phyloP scores from a whole-genome alignment of 2,113 vertebrate species.

The Dasyornis broadbenti region DNA sequence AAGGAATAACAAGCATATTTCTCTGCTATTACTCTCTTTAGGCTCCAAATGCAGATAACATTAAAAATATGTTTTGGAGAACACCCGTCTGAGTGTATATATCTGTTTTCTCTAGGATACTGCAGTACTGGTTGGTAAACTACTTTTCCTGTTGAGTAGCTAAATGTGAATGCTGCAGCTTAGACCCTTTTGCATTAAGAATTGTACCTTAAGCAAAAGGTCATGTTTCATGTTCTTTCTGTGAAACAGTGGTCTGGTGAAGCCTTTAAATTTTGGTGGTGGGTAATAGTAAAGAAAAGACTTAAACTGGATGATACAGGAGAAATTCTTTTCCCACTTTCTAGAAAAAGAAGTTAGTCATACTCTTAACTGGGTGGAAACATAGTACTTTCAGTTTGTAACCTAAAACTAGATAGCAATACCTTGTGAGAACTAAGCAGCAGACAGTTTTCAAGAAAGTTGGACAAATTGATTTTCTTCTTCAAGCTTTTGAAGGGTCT shows the following conservation, averaged over 20 bases:
- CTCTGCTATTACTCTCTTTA: slow-evolving; percentile 2
- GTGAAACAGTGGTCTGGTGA: not conserved
- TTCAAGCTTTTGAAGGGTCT: not conserved
- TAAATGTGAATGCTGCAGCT: not conserved
- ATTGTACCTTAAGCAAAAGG: not conserved
- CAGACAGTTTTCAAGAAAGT: not conserved
- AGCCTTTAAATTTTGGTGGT: not conserved
- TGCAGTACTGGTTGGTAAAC: not conserved
- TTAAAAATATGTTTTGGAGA: slow-evolving; percentile 60
- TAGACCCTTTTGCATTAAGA: not conserved
- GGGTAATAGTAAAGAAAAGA: not conserved
- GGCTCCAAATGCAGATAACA: slow-evolving; percentile 29
- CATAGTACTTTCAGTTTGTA: not conserved
- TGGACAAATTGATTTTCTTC: not conserved
- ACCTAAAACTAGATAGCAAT: not conserved
- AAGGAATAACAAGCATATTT: slow-evolving; percentile 29
- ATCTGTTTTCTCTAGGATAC: not conserved
- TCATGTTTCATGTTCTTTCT: not conserved
- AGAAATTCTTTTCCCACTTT: not conserved
- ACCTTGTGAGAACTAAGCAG: not conserved
- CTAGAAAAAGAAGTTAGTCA: not conserved
- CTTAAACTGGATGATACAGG: not conserved
- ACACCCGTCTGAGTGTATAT: slow-evolving; percentile 8
- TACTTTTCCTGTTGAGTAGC: not conserved
- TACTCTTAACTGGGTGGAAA: not conserved